A percentile compares a stretch with the other conserved stretches of the same genome.
Conservation (phyloP, 2,113 vertebrate species). For the Garra rufa region DNA sequence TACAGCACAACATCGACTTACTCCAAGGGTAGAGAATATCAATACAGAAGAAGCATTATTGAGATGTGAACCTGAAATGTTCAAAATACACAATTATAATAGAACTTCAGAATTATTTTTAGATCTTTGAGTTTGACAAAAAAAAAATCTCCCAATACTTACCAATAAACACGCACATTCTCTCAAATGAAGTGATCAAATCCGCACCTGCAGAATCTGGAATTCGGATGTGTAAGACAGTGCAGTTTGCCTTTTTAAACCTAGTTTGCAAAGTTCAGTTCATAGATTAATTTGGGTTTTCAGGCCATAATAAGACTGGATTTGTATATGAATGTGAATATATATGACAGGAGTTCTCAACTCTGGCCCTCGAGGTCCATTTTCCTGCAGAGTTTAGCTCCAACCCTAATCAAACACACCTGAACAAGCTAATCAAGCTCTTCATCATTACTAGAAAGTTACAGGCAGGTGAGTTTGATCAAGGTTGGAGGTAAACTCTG, state of each 20-base stretch:
- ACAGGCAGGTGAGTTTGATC: too few relatives aligned
- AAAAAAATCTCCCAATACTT: slow-evolving; percentile 60
- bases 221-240: slow-evolving; percentile 70
- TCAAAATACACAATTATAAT: neutral
- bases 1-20: slow-evolving; percentile 79
- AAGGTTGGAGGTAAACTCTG: too few relatives aligned
- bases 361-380: too few relatives aligned
- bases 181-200: slow-evolving; percentile 72
- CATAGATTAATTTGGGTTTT: neutral
- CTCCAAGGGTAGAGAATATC: slow-evolving; percentile 80
- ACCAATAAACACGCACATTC: slow-evolving; percentile 83
- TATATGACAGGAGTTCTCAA: too few relatives aligned
- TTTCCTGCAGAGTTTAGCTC: too few relatives aligned
- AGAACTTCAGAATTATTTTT: neutral
- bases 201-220: slow-evolving; percentile 70
- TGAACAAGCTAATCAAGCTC: too few relatives aligned
- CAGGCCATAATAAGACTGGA: neutral
- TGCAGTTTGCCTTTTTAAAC: slow-evolving; percentile 42
- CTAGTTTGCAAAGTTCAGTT: slow-evolving; percentile 39
- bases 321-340: neutral
- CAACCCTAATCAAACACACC: too few relatives aligned
- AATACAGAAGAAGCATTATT: slow-evolving; percentile 69
- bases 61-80: slow-evolving; percentile 64
- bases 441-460: too few relatives aligned
- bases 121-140: neutral